phyloP scores from a whole-genome alignment of 1,140 invertebrate genomes.

The Mesaphorura yosii region DNA sequence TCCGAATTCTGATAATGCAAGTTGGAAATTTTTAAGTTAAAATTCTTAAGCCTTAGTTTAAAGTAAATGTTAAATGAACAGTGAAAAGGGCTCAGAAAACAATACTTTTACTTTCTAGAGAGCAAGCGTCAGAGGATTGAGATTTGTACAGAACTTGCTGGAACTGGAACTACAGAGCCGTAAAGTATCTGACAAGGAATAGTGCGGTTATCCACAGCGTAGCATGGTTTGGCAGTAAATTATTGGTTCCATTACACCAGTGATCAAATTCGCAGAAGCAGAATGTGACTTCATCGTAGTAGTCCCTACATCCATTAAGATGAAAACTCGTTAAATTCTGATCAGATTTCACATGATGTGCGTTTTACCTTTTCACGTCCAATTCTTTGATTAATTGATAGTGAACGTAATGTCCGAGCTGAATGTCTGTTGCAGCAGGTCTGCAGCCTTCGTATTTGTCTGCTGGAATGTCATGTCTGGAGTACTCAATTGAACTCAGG shows the following conservation, averaged over 20 bases:
- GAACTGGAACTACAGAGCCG: no score
- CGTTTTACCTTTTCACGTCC: conserved; percentile 59
- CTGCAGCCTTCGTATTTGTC: conserved; percentile 82
- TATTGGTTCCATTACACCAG: conserved; percentile 57
- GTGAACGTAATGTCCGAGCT: conserved; percentile 73
- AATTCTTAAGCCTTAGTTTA: no score
- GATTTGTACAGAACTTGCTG: no score
- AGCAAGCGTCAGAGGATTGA: no score
- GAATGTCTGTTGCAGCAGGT: conserved; percentile 61
- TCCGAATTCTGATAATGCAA: no score
- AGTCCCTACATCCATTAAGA: conserved; percentile 45
- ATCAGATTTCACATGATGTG: neutral
- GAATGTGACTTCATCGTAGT: conserved; percentile 71
- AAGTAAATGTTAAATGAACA: no score
- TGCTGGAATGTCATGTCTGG: conserved; percentile 76
- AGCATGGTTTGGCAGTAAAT: no score
- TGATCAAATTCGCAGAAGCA: conserved; percentile 87
- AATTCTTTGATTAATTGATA: conserved; percentile 73
- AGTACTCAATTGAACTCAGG: conserved; percentile 60
- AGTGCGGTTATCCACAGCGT: no score
- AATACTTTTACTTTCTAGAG: no score
- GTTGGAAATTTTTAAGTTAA: no score
- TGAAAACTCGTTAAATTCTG: conserved; percentile 3
- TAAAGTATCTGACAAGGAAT: no score
- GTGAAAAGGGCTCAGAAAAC: no score